Base-by-base conservation (phyloP, 1,140 invertebrate genomes). In the Lepidurus apus region DNA sequence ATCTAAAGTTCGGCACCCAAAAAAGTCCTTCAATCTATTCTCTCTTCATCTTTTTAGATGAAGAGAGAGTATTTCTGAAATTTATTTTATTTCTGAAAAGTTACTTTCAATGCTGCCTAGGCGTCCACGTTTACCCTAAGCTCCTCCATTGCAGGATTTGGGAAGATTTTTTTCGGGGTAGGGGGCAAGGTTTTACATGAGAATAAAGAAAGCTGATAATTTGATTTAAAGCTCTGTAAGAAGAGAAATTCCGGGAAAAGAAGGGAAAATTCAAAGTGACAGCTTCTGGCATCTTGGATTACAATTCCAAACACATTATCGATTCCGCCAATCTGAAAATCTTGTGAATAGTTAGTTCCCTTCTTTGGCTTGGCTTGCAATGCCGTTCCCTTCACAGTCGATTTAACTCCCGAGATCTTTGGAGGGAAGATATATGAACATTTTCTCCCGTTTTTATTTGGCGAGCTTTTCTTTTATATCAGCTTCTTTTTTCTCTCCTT, bases 281-380 rank as follows among this genome's bases (percentile, higher is more conserved):
- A 47, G 45, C 10, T 47, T 47, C 17, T 47, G 10, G 10, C 45
- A 47, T 11, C 10, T 6, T 47, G 45, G 45, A 47, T 47, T 47
- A 47, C 45, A 47, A 47, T 47, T 47, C 45, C 45, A 47, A 47
- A 47, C 17, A 10, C 17, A 47, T 47, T 47, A 47, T 47, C 45
- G 45, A 47, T 47, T 47, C 45, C 45, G 45, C 45, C 45, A 47
- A 47, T 47, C 45, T 47, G 45, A 47, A 47, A 47, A 47, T 47
- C 45, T 47, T 17, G 45, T 47, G 45, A 17, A 34, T 34, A 47
- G 45, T 47, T 47, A 17, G 17, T 11, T 34, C 34, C 34, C 5
- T 10, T 10, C 45, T 47, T 47, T 47, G 45, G 17, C 45, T 47
- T 47, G 5, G 10, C 3, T 34, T 34, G 34, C 45, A 47, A 47